A percentile compares a stretch with the other conserved stretches of the same genome.
These are phyloP conservation scores for Ochropleura plecta DNA, from an alignment of 2,888 invertebrate species.

Conservation along the genomic window DNA sequence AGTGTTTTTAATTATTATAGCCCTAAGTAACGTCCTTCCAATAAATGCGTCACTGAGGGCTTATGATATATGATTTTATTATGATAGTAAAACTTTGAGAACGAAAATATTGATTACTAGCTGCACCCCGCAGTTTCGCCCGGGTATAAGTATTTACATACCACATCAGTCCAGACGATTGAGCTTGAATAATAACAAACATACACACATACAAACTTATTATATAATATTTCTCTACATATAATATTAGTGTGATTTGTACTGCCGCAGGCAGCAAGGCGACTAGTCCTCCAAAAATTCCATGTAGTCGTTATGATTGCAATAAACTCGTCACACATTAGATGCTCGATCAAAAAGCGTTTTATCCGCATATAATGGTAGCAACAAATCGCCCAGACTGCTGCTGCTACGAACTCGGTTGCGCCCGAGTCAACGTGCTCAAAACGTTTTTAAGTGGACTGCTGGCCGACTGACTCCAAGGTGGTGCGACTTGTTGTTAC, in stretches of 20 bases:
- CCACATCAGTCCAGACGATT: too few relatives aligned
- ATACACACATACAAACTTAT: too few relatives aligned
- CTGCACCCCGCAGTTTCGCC: too few relatives aligned
- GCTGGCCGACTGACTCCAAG: not conserved
- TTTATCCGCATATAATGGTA: conserved; percentile 1
- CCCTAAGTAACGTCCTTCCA: not conserved
- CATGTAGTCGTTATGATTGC: not conserved
- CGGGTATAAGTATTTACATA: too few relatives aligned
- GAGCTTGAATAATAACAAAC: too few relatives aligned
- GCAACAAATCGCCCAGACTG: not conserved
- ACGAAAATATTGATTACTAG: not conserved
- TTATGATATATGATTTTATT: not conserved
- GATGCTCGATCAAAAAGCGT: not conserved
- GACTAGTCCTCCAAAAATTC: not conserved
- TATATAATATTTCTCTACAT: too few relatives aligned
- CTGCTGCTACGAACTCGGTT: not conserved
- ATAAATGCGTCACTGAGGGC: not conserved
- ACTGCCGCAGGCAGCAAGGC: not conserved
- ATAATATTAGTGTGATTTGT: not conserved
- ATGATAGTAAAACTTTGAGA: not conserved
- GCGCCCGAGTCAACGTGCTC: not conserved
- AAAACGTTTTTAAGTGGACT: not conserved
- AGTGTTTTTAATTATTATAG: conserved; percentile 10
- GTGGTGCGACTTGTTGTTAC: too few relatives aligned
- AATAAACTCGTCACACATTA: not conserved